Base-by-base conservation (phyloP, 92 coral and sea anemone species). In the Siderastrea siderea region DNA sequence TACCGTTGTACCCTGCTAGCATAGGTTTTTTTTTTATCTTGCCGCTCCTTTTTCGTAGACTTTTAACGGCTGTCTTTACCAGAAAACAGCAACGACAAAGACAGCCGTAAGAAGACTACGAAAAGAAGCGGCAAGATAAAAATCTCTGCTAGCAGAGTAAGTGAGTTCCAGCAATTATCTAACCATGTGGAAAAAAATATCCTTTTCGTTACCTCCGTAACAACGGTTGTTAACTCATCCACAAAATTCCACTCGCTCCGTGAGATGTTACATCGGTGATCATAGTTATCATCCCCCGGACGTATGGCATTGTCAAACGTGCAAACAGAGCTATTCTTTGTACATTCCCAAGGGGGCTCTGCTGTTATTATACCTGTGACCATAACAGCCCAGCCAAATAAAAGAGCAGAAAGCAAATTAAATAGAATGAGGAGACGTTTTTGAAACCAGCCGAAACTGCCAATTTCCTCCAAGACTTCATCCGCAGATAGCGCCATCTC, bases 301-400 rank as follows among this genome's bases (percentile, higher is more conserved):
- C 71, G 11, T 10, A 92, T 74, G 17, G 51, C 70, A 9, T 87
- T 80, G 47, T 93, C 93, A 55, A 82, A 79, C 59, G 81, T 87
- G 78, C 98, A 96, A 15, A 64, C 75, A 1, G 92, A 85, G 79
- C 96, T 92, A 71, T 92, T 92, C 50, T 82, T n/a, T 11, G 70
- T 93, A 83, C 99, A 96, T 79, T 80, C 74, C 99, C 99, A 96
- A 6, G 85, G 91, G 1, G 97, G 98, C 53, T 92, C 98, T 12
- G 98, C 93, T 2, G 94, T 94, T 45, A 92, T 63, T 54, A 96
- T 92, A 6, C 95, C 93, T 19, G 90, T 90, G 14, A 96, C 84
- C 93, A 96, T 73, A 1, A 81, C 89, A 12, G 94, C 93, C 84
- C 95, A 96, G 14, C 98, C 96, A 72, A 90, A 87, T 14, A 92